A percentile compares a stretch with the other conserved stretches of the same genome.
phyloP scores from a whole-genome alignment of 2,797 vertebrate species.

The Austrolebias charrua region DNA sequence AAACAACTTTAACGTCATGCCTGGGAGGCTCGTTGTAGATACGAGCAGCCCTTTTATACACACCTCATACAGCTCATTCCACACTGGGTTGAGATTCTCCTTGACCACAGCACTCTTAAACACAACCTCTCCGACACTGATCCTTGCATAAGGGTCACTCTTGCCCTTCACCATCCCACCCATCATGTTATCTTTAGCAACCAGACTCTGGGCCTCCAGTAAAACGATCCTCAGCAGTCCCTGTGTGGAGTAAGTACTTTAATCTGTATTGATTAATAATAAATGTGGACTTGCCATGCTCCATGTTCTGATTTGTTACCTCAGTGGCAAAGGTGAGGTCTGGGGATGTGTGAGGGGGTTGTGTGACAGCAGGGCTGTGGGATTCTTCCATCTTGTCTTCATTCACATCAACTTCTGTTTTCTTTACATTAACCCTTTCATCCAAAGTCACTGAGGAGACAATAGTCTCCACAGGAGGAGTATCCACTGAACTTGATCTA shows the following conservation, averaged over 20 bases:
- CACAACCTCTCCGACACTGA: slow-evolving; percentile 72
- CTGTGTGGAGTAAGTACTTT: slow-evolving; percentile 60
- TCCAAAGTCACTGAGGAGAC: slow-evolving; percentile 41
- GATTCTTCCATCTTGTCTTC: slow-evolving; percentile 67
- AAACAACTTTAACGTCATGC: background rate
- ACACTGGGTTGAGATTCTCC: slow-evolving; percentile 87
- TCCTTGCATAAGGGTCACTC: slow-evolving; percentile 90
- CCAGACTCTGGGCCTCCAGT: slow-evolving; percentile 86
- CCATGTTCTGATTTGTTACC: slow-evolving; percentile 62
- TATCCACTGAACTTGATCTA: slow-evolving; percentile 69
- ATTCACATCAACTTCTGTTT: slow-evolving; percentile 27
- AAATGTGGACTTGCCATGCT: background rate
- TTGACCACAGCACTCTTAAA: slow-evolving; percentile 87
- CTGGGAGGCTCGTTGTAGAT: background rate
- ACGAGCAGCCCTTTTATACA: slow-evolving; percentile 8
- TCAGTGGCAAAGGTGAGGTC: slow-evolving; percentile 82
- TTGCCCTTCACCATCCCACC: slow-evolving; percentile 85
- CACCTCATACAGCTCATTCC: slow-evolving; percentile 93
- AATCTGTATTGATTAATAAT: background rate
- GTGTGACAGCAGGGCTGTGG: slow-evolving; percentile 35
- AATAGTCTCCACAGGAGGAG: slow-evolving; percentile 59
- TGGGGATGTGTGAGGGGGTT: slow-evolving; percentile 78
- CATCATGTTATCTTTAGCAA: slow-evolving; percentile 89
- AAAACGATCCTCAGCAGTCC: slow-evolving; percentile 87
- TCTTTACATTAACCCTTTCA: slow-evolving; percentile 31